Conservation (phyloP, 2,113 vertebrate genomes). For the Laticauda laticaudata region DNA sequence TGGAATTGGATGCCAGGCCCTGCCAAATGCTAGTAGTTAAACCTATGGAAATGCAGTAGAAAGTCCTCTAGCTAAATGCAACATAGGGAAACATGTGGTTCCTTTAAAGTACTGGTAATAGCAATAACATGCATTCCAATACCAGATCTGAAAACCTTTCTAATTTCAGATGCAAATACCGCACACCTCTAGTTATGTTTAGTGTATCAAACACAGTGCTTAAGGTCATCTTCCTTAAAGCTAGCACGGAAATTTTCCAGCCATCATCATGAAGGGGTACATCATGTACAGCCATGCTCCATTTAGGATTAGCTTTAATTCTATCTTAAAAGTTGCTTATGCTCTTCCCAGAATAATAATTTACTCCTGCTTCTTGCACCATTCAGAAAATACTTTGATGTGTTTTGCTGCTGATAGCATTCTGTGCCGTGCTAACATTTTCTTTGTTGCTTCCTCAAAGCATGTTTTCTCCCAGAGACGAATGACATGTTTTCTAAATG, state of each 20-base stretch:
- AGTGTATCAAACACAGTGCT: neutral
- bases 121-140: neutral
- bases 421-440: constrained; percentile 27
- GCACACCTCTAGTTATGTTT: neutral
- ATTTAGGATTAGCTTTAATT: neutral
- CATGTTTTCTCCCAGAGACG: constrained; percentile 9
- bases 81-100: neutral
- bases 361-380: neutral
- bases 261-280: neutral
- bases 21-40: neutral
- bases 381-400: constrained; percentile 1
- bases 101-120: neutral
- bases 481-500: constrained; percentile 27
- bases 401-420: constrained; percentile 8
- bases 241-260: neutral
- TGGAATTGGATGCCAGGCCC: neutral
- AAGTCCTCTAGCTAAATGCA: neutral
- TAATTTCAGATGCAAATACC: neutral
- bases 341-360: neutral
- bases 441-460: constrained; percentile 5
- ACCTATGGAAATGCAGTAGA: neutral
- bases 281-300: neutral
- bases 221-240: neutral
- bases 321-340: constrained; percentile 1
- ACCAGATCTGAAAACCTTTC: neutral